Evolutionary conservation across 1,140 invertebrate genomes (phyloP).

Genomic region (Anthonomus grandis): DNA sequence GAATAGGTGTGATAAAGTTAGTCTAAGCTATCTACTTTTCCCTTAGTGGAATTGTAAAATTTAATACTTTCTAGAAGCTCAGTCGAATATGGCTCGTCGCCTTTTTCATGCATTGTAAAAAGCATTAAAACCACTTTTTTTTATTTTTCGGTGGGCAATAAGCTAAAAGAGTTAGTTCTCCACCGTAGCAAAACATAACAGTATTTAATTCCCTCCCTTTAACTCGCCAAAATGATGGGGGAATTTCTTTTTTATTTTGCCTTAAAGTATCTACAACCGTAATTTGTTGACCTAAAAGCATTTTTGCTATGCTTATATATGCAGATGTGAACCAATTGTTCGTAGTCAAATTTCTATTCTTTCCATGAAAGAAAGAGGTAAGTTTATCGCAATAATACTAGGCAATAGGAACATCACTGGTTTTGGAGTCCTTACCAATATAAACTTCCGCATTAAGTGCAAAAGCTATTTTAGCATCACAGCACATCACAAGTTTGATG

Average conservation of each 20-base stretch:
- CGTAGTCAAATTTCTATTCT: too few relatives aligned
- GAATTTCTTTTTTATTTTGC: slow-evolving; percentile 50
- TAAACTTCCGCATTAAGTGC: too few relatives aligned
- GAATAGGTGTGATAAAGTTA: too few relatives aligned
- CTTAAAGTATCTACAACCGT: slow-evolving; percentile 48
- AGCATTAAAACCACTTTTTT: not conserved
- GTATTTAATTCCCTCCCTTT: not conserved
- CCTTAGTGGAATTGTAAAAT: slow-evolving; percentile 20
- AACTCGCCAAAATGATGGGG: slow-evolving; percentile 29
- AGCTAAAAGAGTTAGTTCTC: not conserved
- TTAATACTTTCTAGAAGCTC: slow-evolving; percentile 8
- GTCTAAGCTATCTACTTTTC: slow-evolving; percentile 9
- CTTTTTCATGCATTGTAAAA: too few relatives aligned
- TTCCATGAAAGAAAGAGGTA: too few relatives aligned
- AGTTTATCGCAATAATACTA: slow-evolving; percentile 33
- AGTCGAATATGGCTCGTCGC: not conserved
- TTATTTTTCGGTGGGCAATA: slow-evolving; percentile 1
- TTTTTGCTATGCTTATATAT: slow-evolving; percentile 19
- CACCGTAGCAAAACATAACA: slow-evolving; percentile 6
- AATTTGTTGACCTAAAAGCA: slow-evolving; percentile 39
- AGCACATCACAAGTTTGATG: not conserved
- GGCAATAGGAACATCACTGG: too few relatives aligned
- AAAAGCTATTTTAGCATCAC: too few relatives aligned
- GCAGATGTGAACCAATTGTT: slow-evolving; percentile 45
- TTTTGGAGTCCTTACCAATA: not conserved